These are phyloP conservation scores for Proterorhinus semilunaris DNA, from an alignment of 2,113 vertebrate species.

Conservation along the genomic window DNA sequence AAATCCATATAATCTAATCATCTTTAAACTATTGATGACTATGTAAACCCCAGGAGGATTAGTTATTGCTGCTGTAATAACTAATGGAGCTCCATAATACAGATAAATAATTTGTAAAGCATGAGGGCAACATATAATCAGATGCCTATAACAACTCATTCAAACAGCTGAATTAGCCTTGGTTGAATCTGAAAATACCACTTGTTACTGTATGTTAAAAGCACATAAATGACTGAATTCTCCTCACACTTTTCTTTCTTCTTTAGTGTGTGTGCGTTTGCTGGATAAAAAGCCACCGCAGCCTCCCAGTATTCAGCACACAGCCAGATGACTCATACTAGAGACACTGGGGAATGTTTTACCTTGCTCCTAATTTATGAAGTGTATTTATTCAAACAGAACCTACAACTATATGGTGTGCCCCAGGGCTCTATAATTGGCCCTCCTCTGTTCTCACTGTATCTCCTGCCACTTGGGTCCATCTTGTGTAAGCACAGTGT, in stretches of 20 bases:
- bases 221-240: neutral
- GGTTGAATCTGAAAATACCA: neutral
- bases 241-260: neutral
- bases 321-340: slow-evolving; percentile 49
- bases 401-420: neutral
- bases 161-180: neutral
- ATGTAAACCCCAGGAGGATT: too few relatives aligned
- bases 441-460: too few relatives aligned
- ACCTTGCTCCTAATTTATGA: slow-evolving; percentile 14
- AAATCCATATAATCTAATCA: too few relatives aligned
- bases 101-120: too few relatives aligned
- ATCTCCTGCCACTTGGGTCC: too few relatives aligned
- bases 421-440: too few relatives aligned
- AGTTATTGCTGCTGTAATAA: too few relatives aligned
- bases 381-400: slow-evolving; percentile 23
- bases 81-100: too few relatives aligned
- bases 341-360: slow-evolving; percentile 19
- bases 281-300: slow-evolving; percentile 29
- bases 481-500: too few relatives aligned
- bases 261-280: slow-evolving; percentile 8
- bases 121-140: too few relatives aligned
- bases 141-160: neutral
- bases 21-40: too few relatives aligned
- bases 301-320: slow-evolving; percentile 25
- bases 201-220: neutral